A percentile compares a stretch with the other conserved stretches of the same genome.
These are phyloP conservation scores for Jacana jacana DNA, from an alignment of 2,113 vertebrate genomes.

Conservation along the genomic window DNA sequence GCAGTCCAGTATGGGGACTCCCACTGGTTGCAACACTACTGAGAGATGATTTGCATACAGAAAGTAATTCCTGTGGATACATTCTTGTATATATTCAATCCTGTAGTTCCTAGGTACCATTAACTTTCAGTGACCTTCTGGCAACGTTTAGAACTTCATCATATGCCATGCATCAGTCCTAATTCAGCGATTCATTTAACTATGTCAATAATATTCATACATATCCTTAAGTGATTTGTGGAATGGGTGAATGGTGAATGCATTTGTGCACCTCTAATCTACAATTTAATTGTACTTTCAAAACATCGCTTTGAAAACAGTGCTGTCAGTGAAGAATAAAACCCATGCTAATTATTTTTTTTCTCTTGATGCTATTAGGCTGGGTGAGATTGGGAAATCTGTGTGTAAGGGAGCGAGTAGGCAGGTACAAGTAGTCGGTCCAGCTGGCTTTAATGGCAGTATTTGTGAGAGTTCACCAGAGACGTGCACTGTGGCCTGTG, in stretches of 20 bases:
- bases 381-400: neutral
- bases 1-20: neutral
- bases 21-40: neutral
- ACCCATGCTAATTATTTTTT: neutral
- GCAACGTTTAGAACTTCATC: neutral
- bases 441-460: neutral
- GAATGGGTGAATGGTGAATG: neutral
- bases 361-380: neutral
- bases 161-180: neutral
- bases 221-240: neutral
- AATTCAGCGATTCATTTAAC: neutral
- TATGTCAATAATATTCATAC: neutral
- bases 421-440: neutral
- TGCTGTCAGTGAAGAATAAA: neutral
- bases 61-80: accelerated
- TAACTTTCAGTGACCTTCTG: neutral
- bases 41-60: neutral
- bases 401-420: neutral
- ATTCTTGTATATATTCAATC: accelerated
- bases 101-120: neutral
- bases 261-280: neutral
- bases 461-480: neutral
- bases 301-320: neutral
- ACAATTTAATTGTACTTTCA: neutral
- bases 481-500: neutral